A percentile compares a stretch with the other conserved stretches of the same genome.
Conservation (phyloP, 1,140 invertebrate genomes). For the Phthorimaea operculella region DNA sequence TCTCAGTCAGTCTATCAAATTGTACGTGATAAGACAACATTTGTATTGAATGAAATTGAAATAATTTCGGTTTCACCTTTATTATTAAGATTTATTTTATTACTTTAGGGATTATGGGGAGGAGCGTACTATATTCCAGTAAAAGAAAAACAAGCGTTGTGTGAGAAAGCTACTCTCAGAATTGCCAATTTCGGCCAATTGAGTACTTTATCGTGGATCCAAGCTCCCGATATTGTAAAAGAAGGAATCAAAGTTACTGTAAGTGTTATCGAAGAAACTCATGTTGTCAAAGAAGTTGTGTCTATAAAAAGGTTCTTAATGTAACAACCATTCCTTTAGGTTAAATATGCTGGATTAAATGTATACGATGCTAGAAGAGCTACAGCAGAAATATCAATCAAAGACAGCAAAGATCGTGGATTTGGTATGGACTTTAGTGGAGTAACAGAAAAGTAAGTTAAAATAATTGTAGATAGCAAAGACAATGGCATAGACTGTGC, state of each 20-base stretch:
- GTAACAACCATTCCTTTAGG: conserved; percentile 16
- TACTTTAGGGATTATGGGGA: conserved; percentile 20
- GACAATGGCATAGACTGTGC: too few relatives aligned
- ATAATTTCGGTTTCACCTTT: not conserved
- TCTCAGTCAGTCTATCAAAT: too few relatives aligned
- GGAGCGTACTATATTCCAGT: conserved; percentile 26
- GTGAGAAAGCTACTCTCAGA: conserved; percentile 13
- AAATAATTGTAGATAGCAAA: not conserved
- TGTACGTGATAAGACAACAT: too few relatives aligned
- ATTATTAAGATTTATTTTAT: not conserved
- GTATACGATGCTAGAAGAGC: conserved; percentile 20
- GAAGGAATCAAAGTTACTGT: not conserved
- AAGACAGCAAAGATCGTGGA: not conserved
- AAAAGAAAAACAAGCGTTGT: conserved; percentile 2
- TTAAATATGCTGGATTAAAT: conserved; percentile 28
- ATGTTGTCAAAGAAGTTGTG: too few relatives aligned
- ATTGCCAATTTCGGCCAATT: conserved; percentile 19
- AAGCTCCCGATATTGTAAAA: not conserved
- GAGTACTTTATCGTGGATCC: conserved; percentile 26
- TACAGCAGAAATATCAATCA: conserved; percentile 13
- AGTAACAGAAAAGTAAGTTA: conserved; percentile 21
- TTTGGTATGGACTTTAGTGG: conserved; percentile 39
- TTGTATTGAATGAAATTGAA: too few relatives aligned
- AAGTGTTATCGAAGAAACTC: not conserved
- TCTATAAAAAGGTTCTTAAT: too few relatives aligned